These are phyloP conservation scores for Periparus ater DNA, from an alignment of 2,797 vertebrate genomes.

Conservation along the genomic window DNA sequence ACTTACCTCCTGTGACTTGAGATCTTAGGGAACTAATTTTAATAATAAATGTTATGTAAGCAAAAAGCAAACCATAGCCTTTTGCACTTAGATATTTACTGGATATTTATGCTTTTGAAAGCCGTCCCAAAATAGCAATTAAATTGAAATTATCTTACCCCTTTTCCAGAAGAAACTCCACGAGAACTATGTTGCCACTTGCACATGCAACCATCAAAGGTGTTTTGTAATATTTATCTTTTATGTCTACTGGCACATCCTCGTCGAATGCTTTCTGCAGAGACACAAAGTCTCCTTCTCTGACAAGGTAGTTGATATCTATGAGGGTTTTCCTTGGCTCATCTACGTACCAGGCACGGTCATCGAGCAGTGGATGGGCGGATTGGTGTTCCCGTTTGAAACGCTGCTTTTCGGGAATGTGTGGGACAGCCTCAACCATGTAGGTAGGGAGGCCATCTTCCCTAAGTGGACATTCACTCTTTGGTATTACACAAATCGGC, in stretches of 20 bases:
- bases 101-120: background rate
- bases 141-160: constrained; percentile 77
- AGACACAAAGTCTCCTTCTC: constrained; percentile 84
- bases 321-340: constrained; percentile 77
- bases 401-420: constrained; percentile 68
- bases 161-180: constrained; percentile 83
- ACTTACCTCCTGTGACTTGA: background rate
- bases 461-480: constrained; percentile 45
- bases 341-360: constrained; percentile 88
- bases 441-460: constrained; percentile 82
- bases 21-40: background rate
- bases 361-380: constrained; percentile 85
- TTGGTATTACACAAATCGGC: constrained; percentile 84
- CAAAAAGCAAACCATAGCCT: background rate
- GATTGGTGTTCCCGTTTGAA: constrained; percentile 80
- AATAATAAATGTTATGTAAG: background rate
- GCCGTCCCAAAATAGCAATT: background rate
- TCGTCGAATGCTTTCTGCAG: constrained; percentile 85
- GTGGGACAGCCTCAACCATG: constrained; percentile 84
- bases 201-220: constrained; percentile 90
- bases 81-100: background rate
- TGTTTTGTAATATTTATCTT: constrained; percentile 89
- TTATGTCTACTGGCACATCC: constrained; percentile 85
- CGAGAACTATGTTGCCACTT: constrained; percentile 82
- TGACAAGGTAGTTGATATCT: constrained; percentile 85